Evolutionary conservation across 2,797 vertebrate genomes (phyloP).

Genomic region (Pseudopleuronectes americanus): DNA sequence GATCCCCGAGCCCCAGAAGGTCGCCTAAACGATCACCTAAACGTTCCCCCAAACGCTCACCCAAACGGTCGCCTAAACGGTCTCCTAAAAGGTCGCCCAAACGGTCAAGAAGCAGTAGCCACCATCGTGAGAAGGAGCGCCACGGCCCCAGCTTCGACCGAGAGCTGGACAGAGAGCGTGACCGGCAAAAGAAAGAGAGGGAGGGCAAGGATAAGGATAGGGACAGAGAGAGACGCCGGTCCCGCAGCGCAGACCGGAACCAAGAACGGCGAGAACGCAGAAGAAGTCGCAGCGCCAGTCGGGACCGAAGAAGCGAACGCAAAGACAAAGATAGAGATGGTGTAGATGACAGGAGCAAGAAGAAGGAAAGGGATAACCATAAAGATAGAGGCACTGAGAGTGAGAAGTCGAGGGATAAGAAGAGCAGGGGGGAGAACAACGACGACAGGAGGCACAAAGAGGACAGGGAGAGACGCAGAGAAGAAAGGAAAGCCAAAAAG

Average conservation of each 20-base stretch:
- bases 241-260: constrained; percentile 88
- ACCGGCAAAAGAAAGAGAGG: constrained; percentile 84
- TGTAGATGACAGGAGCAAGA: constrained; percentile 78
- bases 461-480: constrained; percentile 87
- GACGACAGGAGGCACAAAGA: constrained; percentile 87
- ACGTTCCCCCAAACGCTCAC: constrained; percentile 77
- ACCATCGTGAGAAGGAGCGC: constrained; percentile 89
- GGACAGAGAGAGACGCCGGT: constrained; percentile 88
- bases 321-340: constrained; percentile 88
- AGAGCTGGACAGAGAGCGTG: constrained; percentile 93
- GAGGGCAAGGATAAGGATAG: constrained; percentile 84
- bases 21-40: constrained; percentile 92
- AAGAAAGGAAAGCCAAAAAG: constrained; percentile 90
- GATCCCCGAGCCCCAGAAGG: constrained; percentile 42
- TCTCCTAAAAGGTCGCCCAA: constrained; percentile 88
- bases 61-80: constrained; percentile 81
- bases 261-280: constrained; percentile 90
- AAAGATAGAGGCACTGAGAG: constrained; percentile 89
- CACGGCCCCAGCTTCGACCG: constrained; percentile 94
- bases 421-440: constrained; percentile 86
- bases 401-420: constrained; percentile 93
- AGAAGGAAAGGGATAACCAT: constrained; percentile 92
- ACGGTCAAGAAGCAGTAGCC: constrained; percentile 95
- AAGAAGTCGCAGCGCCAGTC: constrained; percentile 88
- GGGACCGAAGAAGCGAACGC: constrained; percentile 89